Base-by-base conservation (phyloP, 2,797 vertebrate genomes). In the Eupleurogrammus muticus region DNA sequence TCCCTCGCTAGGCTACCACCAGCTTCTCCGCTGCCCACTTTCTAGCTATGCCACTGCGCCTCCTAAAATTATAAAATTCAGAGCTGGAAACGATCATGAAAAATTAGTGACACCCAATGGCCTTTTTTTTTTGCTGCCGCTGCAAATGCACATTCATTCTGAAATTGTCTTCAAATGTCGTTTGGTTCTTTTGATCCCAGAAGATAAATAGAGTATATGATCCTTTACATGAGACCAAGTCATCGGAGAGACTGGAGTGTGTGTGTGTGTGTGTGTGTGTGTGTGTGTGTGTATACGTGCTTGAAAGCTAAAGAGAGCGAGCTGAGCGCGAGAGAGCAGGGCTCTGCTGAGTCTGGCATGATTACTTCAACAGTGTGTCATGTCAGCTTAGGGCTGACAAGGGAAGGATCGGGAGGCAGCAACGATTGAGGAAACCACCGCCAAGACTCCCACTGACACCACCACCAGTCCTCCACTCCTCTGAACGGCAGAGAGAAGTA, bases 311-410 rank as follows among this genome's bases (percentile, higher is more conserved):
- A 68, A 68, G 79, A 40, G 35, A 60, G 59, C 2, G 70, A 74
- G 83, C 65, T 60, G 70, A 68, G 79, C 61, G 49, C 13, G 10
- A 46, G 78, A 63, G 36, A 77, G 86, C 58, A 9, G 5, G 51
- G 75, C 82, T 84, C 73, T 77, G 87, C 81, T 57, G 70, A 84
- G 82, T 84, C 83, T 84, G 87, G 80, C 75, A 77, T 58, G n/a
- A 79, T 89, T 82, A 77, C 84, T 90, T 89, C 82, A 86, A 81
- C 89, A 80, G 81, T 57, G 79, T 88, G 91, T 93, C 89, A 83
- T 88, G 83, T 92, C 81, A 69, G 83, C 85, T 92, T 87, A 87
- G 75, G 61, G 66, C 81, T 87, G 81, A 88, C 69, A 71, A 74
- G 40, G 60, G 69, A 81, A 62, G 74, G 67, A 88, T 79, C 50